These are phyloP conservation scores for Microplitis demolitor DNA, from an alignment of 1,140 invertebrate genomes.

Conservation along the genomic window DNA sequence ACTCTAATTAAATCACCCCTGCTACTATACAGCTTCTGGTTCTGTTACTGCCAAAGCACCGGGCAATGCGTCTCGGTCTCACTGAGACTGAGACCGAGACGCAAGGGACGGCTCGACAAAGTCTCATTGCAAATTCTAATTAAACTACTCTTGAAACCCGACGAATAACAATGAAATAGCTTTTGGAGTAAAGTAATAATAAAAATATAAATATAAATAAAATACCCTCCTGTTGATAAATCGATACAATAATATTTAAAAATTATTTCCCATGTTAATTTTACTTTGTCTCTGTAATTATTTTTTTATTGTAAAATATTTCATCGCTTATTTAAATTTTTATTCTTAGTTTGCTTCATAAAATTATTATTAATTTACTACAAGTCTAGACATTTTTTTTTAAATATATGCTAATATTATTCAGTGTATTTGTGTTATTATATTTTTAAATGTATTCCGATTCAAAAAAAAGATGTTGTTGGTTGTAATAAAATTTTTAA, in stretches of 20 bases:
- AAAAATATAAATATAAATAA: neutral
- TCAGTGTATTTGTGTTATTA: neutral
- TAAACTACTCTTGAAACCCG: slow-evolving; percentile 6
- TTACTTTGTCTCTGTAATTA: too few species aligned
- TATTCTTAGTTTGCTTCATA: too few species aligned
- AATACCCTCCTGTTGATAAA: neutral
- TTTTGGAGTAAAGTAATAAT: neutral
- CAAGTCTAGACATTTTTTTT: too few species aligned
- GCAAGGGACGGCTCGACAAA: neutral
- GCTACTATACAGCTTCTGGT: neutral
- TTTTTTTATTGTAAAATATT: too few species aligned
- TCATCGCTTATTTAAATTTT: too few species aligned
- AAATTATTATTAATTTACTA: too few species aligned
- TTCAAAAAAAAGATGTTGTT: too few species aligned
- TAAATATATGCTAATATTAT: too few species aligned
- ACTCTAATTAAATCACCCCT: slow-evolving; percentile 25
- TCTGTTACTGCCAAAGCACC: neutral
- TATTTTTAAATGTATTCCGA: neutral
- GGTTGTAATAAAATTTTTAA: neutral
- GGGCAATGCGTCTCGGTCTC: neutral
- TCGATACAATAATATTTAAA: too few species aligned
- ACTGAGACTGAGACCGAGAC: neutral
- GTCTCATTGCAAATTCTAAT: slow-evolving; percentile 3
- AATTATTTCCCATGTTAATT: too few species aligned
- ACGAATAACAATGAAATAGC: neutral